Evolutionary conservation across 2,797 vertebrate genomes (phyloP), one percentile per base, ranked within the genome.

Genomic region (Trachurus trachurus): DNA sequence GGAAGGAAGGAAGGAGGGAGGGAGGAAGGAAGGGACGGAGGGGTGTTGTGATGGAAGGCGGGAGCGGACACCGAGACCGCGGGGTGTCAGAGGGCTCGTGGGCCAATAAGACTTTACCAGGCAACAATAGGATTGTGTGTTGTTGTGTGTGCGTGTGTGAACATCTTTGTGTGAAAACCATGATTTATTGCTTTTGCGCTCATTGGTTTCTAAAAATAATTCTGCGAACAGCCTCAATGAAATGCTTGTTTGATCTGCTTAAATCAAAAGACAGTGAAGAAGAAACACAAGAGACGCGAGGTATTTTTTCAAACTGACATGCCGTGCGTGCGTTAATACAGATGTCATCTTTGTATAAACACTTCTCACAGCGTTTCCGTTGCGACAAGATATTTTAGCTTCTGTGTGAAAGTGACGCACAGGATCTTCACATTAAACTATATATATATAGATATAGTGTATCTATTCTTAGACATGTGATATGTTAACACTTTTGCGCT

Each of bases 21-120:
- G 65, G n/a, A 74, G 7, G 74, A 40, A 59, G 71, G 74, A 61
- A 73, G 53, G 70, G 47, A 67, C 13, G 40, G 76, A 26, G 59
- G 62, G 80, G 60, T 87, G 83, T 78, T 83, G 80, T 69, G 85
- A 84, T 70, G 77, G 81, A 87, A 85, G 81, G 67, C 84, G 71
- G 74, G 66, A 85, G 74, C 60, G 26, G 76, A 87, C 71, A 88
- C 85, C 76, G 84, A 81, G 76, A 76, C 82, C 0, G 5, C 2
- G 19, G 83, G 89, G 80, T 45, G 83, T 86, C 81, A 34, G 44
- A 78, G 62, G 75, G 68, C 67, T 84, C 64, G 26, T 26, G 66
- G 81, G 81, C 85, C 87, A 90, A 73, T 54, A 65, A 26, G 66
- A 7, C 65, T 12, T 61, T 61, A 75, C 44, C 49, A 58, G 26